phyloP scores from a whole-genome alignment of 2,888 invertebrate genomes.

The Dermolepida albohirtum region DNA sequence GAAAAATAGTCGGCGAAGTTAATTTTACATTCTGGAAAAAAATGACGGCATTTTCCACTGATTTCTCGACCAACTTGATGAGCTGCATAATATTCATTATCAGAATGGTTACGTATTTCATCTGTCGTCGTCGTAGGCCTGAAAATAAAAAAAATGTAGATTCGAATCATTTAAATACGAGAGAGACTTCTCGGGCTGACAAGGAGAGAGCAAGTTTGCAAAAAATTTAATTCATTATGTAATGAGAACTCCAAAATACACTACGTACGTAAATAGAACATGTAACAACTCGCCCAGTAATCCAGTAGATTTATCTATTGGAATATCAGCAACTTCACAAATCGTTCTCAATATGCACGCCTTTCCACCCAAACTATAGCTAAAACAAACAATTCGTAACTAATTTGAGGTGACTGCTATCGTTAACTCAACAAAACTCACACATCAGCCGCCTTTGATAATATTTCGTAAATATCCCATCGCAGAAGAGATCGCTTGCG shows the following conservation, averaged over 20 bases:
- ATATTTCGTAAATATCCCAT: conserved; percentile 76
- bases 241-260: too few relatives aligned
- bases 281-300: conserved; percentile 76
- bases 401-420: too few relatives aligned
- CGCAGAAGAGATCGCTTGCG: conserved; percentile 60
- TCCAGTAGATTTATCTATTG: conserved; percentile 69
- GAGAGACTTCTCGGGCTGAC: too few relatives aligned
- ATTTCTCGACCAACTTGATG: conserved; percentile 65
- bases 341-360: conserved; percentile 75
- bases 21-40: conserved; percentile 63
- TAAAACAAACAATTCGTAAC: conserved; percentile 44
- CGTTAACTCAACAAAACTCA: conserved; percentile 55
- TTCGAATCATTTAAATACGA: too few relatives aligned
- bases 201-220: too few relatives aligned
- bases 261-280: conserved; percentile 75
- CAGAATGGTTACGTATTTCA: conserved; percentile 54
- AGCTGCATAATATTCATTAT: conserved; percentile 69
- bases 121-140: conserved; percentile 65
- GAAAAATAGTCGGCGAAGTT: conserved; percentile 67
- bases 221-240: too few relatives aligned
- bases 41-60: conserved; percentile 60
- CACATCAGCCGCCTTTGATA: conserved; percentile 72
- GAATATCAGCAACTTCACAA: conserved; percentile 75
- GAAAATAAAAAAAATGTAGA: neutral
- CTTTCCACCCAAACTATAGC: conserved; percentile 72